A percentile compares a stretch with the other conserved stretches of the same genome.
Conservation (phyloP, 2,113 vertebrate genomes). For the Aspidoscelis tigris region DNA sequence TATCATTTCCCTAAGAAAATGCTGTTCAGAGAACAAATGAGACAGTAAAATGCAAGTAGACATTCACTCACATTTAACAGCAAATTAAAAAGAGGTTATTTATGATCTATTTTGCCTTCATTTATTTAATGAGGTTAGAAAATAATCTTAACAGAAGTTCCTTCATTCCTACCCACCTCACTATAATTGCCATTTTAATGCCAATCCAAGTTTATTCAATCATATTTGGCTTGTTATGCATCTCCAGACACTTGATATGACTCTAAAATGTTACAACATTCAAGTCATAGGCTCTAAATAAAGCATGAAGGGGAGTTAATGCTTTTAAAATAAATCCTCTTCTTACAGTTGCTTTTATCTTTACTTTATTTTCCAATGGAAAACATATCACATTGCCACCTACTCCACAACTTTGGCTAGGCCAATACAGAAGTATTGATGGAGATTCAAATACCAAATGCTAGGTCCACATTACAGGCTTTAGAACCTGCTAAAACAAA, state of each 20-base stretch:
- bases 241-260: not conserved
- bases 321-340: not conserved
- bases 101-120: conserved; percentile 40
- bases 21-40: conserved; percentile 46
- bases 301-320: not conserved
- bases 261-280: not conserved
- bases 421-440: not conserved
- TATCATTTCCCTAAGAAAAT: conserved; percentile 44
- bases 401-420: not conserved
- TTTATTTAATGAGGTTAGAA: conserved; percentile 13
- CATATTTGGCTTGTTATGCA: not conserved
- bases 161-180: conserved; percentile 25
- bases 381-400: not conserved
- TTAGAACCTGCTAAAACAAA: too few relatives aligned
- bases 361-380: not conserved
- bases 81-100: conserved; percentile 40
- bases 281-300: conserved; percentile 19
- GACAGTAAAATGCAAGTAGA: conserved; percentile 9
- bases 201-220: conserved; percentile 7
- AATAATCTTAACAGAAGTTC: conserved; percentile 42
- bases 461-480: too few relatives aligned
- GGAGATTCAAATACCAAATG: too few relatives aligned
- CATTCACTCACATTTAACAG: conserved; percentile 35
- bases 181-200: not conserved
- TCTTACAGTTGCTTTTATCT: not conserved